Base-by-base conservation (phyloP, 2,888 invertebrate genomes). In the Cepaea hortensis region DNA sequence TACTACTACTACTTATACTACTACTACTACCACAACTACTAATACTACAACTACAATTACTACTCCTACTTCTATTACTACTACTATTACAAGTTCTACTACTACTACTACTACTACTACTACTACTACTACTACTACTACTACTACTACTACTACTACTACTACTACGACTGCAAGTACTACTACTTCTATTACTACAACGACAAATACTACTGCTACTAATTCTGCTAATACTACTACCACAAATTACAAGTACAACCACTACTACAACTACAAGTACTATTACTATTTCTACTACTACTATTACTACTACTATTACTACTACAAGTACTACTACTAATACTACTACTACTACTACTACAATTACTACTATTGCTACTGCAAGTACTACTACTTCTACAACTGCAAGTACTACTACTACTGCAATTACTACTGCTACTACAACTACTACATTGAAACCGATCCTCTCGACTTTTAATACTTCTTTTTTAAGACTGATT, bases 1-100 rank as follows among this genome's bases (percentile, higher is more conserved):
- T 73, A 23, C 73, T 73, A 73, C 73, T 73, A 73, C 73, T 73
- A 73, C 73, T 73, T 3, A 2, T 73, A 73, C 73, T 73, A 73
- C 73, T 73, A 73, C 73, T 73, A 73, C 73, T 73, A 73, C 73
- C n/a, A n/a, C n/a, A n/a, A n/a, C n/a, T n/a, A n/a, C n/a, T n/a
- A n/a, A n/a, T n/a, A n/a, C n/a, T n/a, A n/a, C n/a, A n/a, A n/a
- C n/a, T n/a, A n/a, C n/a, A n/a, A n/a, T n/a, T 73, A 73, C 73
- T 73, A 73, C 73, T 73, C 2, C 73, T 73, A 73, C 73, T 73
- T 3, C 73, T 73, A 73, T 3, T 73, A 73, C 73, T 73, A 73
- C 73, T 73, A 73, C 73, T 73, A 73, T 3, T 73, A 73, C 73
- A 3, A 73, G 3, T 73, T 3, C 73, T 35, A 35, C 35, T 35